Conservation (phyloP, 2,113 vertebrate genomes). For the Myxocyprinus asiaticus region DNA sequence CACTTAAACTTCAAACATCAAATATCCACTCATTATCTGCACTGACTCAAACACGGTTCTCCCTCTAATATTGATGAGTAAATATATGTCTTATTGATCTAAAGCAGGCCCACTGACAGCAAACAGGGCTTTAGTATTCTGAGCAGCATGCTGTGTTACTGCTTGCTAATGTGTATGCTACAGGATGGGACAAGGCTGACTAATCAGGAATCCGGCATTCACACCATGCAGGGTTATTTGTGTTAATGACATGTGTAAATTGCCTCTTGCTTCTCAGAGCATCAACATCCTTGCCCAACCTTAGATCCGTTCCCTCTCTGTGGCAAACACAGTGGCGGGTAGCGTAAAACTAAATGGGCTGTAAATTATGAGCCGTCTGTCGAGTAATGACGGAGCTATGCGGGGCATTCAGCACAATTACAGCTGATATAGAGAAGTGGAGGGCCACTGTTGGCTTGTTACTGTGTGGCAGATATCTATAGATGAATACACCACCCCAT, state of each 20-base stretch:
- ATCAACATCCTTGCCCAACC: slow-evolving; percentile 51
- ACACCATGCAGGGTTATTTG: slow-evolving; percentile 67
- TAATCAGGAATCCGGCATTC: slow-evolving; percentile 74
- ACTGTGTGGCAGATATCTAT: not conserved
- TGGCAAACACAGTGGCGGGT: slow-evolving; percentile 47
- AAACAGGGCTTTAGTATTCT: slow-evolving; percentile 72
- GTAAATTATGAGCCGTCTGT: slow-evolving; percentile 54
- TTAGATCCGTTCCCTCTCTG: slow-evolving; percentile 29
- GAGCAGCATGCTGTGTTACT: slow-evolving; percentile 53
- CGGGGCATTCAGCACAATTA: slow-evolving; percentile 25
- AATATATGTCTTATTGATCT: slow-evolving; percentile 76
- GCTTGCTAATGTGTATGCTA: slow-evolving; percentile 68
- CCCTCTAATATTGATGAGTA: slow-evolving; percentile 70
- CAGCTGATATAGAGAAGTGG: slow-evolving; percentile 13
- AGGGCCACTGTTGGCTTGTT: slow-evolving; percentile 1
- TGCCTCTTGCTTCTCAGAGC: slow-evolving; percentile 23
- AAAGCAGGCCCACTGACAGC: slow-evolving; percentile 65
- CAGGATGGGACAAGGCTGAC: slow-evolving; percentile 57
- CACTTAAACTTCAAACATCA: not conserved
- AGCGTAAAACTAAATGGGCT: slow-evolving; percentile 39
- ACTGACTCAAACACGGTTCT: slow-evolving; percentile 65
- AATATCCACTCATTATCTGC: not conserved
- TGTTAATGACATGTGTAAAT: slow-evolving; percentile 68
- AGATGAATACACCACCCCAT: not conserved
- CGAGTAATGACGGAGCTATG: slow-evolving; percentile 63